Evolutionary conservation across 2,888 invertebrate genomes (phyloP), one percentile per base, ranked within the genome.

Genomic region (Agrypnus murinus): DNA sequence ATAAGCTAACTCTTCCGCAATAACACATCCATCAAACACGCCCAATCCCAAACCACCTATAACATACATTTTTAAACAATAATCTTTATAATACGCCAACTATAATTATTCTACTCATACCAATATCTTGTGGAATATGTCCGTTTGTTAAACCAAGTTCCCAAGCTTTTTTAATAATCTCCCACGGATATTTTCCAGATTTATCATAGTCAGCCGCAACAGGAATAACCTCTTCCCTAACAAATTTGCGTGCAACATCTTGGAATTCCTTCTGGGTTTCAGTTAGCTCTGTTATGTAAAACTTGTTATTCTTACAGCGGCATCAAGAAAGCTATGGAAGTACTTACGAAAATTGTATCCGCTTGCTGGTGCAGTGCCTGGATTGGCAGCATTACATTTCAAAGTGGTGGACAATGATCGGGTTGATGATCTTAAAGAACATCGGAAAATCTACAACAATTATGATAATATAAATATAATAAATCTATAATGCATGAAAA

Each of bases 121-220:
- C 94, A 83, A 90, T 87, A 78, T 92, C 89, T 78, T 90, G 89
- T 0, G 98, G 97, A 77, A 99, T 90, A 81, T 95, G 94, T 25
- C 90, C 89, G 83, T 97, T 98, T 86, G 96, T 90, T 7, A 99
- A 89, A 14, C 98, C 99, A 38, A 97, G 80, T 59, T 87, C 86
- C 92, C 95, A 96, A 0, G 97, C 97, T 85, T 98, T 97, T 88
- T 98, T 98, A 14, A 98, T 88, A 69, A 99, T 89, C 8, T 95
- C 95, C 95, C 95, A 95, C 0, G 99, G 98, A 87, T 95, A 99
- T 87, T 96, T 93, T 74, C 98, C 98, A 59, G 92, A 91, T 85
- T 90, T 92, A 86, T 99, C 98, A 85, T 95, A 91, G 68, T 98
- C 91, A 0, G 94, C 92, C 0, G 98, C 98, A 53, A 91, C 91